These are phyloP conservation scores for Cirrhinus molitorella DNA, from an alignment of 2,797 vertebrate species.

Conservation along the genomic window DNA sequence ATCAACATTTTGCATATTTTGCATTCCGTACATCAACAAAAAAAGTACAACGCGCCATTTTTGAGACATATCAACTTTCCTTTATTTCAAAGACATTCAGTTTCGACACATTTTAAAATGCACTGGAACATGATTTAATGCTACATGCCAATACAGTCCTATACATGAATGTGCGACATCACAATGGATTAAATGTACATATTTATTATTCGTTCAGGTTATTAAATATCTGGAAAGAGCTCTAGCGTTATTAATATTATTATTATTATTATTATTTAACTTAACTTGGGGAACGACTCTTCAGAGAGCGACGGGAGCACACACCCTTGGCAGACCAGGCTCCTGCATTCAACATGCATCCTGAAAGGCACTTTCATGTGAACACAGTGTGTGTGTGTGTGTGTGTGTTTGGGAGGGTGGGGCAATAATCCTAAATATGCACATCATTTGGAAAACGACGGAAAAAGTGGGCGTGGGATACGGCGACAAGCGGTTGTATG, in stretches of 20 bases:
- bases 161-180: slow-evolving; percentile 99
- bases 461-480: slow-evolving; percentile 27
- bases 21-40: background rate
- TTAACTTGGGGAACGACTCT: slow-evolving; percentile 59
- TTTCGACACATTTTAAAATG: slow-evolving; percentile 89
- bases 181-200: slow-evolving; percentile 92
- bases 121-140: slow-evolving; percentile 92
- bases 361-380: slow-evolving; percentile 93
- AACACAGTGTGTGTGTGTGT: slow-evolving; percentile 66
- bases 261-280: slow-evolving; percentile 56
- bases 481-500: slow-evolving; percentile 54
- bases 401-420: slow-evolving; percentile 40
- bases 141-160: slow-evolving; percentile 98
- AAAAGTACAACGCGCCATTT: slow-evolving; percentile 64
- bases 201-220: slow-evolving; percentile 77
- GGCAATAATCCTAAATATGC: slow-evolving; percentile 15
- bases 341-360: slow-evolving; percentile 57
- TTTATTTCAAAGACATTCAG: slow-evolving; percentile 97
- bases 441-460: slow-evolving; percentile 17
- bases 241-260: slow-evolving; percentile 34
- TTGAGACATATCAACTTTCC: slow-evolving; percentile 83
- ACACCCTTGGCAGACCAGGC: slow-evolving; percentile 65
- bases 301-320: slow-evolving; percentile 77
- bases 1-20: no score
- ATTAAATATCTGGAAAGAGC: slow-evolving; percentile 63